phyloP scores from a whole-genome alignment of 2,888 invertebrate species.

The Tricholauxania praeusta region DNA sequence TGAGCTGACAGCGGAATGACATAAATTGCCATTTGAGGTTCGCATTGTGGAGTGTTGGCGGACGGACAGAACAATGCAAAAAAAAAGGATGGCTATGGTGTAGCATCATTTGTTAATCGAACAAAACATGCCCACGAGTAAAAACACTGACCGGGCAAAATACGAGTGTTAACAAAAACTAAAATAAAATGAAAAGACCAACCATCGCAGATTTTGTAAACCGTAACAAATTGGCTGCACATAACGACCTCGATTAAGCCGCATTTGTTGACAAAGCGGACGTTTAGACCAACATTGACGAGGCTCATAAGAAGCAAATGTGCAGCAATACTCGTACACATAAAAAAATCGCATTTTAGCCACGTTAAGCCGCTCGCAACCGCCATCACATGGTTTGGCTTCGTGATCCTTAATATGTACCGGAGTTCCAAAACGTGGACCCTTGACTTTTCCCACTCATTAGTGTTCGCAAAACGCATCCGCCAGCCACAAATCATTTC shows the following conservation, averaged over 20 bases:
- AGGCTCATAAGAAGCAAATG: neutral
- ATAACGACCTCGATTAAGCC: too few species aligned
- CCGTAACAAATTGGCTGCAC: slow-evolving; percentile 25
- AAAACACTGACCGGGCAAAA: slow-evolving; percentile 14
- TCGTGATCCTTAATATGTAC: slow-evolving; percentile 2
- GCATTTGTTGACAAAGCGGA: slow-evolving; percentile 29
- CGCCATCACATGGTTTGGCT: slow-evolving; percentile 1
- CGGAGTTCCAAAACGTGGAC: neutral
- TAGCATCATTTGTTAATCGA: neutral
- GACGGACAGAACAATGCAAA: neutral
- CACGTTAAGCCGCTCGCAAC: neutral
- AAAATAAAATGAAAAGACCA: neutral
- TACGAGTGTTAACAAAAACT: neutral
- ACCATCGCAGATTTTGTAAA: slow-evolving; percentile 6
- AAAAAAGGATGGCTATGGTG: neutral
- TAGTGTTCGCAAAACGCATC: slow-evolving; percentile 28
- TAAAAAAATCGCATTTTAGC: neutral
- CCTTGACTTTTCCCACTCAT: slow-evolving; percentile 38
- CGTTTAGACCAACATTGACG: slow-evolving; percentile 28
- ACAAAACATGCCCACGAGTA: slow-evolving; percentile 3
- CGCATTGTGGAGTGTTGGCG: neutral
- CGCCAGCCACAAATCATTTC: slow-evolving; percentile 34
- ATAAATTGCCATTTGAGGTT: slow-evolving; percentile 25
- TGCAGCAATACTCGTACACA: neutral
- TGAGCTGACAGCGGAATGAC: slow-evolving; percentile 35